A percentile compares a stretch with the other conserved stretches of the same genome.
Evolutionary conservation across 2,113 vertebrate genomes (phyloP).

Genomic region (Alexandromys fortis): DNA sequence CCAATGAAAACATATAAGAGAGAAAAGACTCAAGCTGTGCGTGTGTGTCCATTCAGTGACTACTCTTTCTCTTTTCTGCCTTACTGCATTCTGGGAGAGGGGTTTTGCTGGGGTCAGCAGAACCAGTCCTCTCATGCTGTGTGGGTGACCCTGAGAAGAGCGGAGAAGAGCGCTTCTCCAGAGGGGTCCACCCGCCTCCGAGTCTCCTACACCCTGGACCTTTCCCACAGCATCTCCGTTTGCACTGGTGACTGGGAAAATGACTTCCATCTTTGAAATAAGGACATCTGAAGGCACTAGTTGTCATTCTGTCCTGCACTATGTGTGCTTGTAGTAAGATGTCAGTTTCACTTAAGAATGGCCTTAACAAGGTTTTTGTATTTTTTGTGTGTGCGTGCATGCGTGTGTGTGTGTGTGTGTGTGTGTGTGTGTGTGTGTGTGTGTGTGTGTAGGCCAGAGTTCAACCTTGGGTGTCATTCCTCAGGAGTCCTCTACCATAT

Average conservation of each 20-base stretch:
- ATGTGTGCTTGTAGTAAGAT: neutral
- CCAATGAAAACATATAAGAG: neutral
- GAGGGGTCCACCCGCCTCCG: too few species aligned
- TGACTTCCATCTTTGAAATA: neutral
- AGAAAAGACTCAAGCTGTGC: constrained; percentile 9
- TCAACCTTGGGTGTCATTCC: neutral
- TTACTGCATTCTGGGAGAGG: neutral
- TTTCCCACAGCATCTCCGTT: neutral
- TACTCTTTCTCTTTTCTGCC: neutral
- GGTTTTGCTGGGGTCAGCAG: neutral
- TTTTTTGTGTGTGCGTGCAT: neutral
- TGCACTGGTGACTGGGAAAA: neutral
- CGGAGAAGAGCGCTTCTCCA: neutral
- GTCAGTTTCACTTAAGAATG: neutral
- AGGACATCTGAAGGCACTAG: neutral
- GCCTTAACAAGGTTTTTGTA: neutral
- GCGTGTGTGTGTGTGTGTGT: too few species aligned
- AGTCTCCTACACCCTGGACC: neutral
- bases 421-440: neutral
- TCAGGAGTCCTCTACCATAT: neutral
- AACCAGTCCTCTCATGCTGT: neutral
- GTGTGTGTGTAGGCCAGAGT: neutral
- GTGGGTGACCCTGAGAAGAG: neutral
- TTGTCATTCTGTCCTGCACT: neutral
- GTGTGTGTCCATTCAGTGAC: neutral